A percentile compares a stretch with the other conserved stretches of the same genome.
Evolutionary conservation across 2,797 vertebrate species (phyloP).

Genomic region (Hapalemur alaotrensis): DNA sequence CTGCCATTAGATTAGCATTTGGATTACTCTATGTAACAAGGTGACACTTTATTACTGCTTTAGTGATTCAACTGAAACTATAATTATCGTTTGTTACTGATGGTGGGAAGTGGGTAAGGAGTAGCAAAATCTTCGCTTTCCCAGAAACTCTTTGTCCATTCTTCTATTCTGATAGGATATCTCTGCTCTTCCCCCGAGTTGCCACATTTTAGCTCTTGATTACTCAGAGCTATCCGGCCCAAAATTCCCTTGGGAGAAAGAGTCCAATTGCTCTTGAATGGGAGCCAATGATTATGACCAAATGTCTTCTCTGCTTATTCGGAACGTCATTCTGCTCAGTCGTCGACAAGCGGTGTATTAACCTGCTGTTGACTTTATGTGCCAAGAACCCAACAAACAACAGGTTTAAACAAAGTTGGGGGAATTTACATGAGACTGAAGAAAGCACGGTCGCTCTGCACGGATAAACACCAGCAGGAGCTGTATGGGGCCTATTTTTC

Average conservation of each 20-base stretch:
- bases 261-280: background rate
- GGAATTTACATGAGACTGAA: background rate
- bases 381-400: background rate
- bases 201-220: background rate
- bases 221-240: slow-evolving; percentile 15
- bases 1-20: background rate
- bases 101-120: background rate
- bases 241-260: slow-evolving; percentile 49
- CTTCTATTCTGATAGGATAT: background rate
- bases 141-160: background rate
- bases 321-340: background rate
- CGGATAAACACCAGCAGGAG: background rate
- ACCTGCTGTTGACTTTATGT: background rate
- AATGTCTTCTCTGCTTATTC: slow-evolving; percentile 39
- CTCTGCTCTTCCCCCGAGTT: background rate
- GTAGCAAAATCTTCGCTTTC: background rate
- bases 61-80: background rate
- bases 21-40: background rate
- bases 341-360: background rate
- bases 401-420: background rate
- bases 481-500: background rate
- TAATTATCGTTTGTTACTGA: background rate
- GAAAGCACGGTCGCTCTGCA: background rate
- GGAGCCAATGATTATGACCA: slow-evolving; percentile 9
- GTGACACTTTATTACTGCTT: background rate